Evolutionary conservation across 2,888 invertebrate species (phyloP), one percentile per base, ranked within the genome.

Genomic region (Sesia bembeciformis): DNA sequence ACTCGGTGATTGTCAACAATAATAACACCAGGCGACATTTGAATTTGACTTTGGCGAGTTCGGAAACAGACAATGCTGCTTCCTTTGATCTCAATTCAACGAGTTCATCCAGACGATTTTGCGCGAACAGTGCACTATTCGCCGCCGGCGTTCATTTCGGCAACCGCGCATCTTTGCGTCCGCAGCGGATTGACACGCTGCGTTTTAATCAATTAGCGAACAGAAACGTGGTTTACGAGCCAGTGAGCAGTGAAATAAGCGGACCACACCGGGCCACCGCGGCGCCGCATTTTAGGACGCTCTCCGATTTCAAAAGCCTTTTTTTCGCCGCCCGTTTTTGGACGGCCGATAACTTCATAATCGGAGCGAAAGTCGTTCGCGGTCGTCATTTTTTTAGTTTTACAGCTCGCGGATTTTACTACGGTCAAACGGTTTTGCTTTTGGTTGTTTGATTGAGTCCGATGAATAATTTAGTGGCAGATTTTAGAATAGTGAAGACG

Each of bases 171-270:
- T 65, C 60, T 55, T 72, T 66, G 70, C 67, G 69, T 67, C 68
- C 60, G 58, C 54, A 40, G 53, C 63, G 72, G 77, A 86, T 86
- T 86, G 86, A 86, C 85, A 78, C 70, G 80, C 68, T 85, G 88
- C 84, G 85, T 86, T 88, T 87, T 87, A 89, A 88, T 89, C 88
- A 89, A 89, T 89, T 87, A 89, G 76, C 81, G 69, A 70, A 70
- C 76, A 75, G 77, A 76, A 71, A 75, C 74, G 73, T 73, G 75
- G 71, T 84, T 84, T 72, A 71, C 86, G 80, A 69, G 41, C 74
- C 88, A 86, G 52, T 87, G 88, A 77, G 65, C 86, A 84, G 88
- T 81, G 84, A 88, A 88, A 87, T 81, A 80, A 85, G 78, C 81
- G 72, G 73, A 70, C 75, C 66, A 82, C 77, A 82, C 82, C 76